Conservation (phyloP, 2,113 vertebrate genomes). For the Lasiurus borealis region DNA sequence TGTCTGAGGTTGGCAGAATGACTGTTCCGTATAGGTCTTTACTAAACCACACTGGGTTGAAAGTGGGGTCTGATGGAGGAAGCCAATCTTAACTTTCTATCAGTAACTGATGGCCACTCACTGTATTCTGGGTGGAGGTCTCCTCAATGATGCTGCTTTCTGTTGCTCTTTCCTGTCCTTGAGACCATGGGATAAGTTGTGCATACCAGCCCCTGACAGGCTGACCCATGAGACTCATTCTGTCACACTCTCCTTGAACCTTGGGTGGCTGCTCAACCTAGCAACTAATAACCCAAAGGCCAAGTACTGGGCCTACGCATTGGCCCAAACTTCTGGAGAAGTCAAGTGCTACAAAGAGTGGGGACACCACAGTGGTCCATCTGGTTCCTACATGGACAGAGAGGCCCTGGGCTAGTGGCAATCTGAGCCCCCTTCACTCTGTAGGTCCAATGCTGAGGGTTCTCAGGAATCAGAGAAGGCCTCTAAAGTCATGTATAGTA, state of each 20-base stretch:
- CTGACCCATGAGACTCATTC: neutral
- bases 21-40: neutral
- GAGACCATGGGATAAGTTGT: neutral
- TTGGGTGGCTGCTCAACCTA: neutral
- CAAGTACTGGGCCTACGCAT: neutral
- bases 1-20: neutral
- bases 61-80: neutral
- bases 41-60: neutral
- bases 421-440: neutral
- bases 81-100: slow-evolving; percentile 12
- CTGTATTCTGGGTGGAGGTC: neutral
- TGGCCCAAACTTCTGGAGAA: neutral
- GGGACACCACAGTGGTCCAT: neutral
- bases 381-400: neutral
- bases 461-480: neutral
- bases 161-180: neutral
- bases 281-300: neutral
- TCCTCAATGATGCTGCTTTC: neutral
- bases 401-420: neutral
- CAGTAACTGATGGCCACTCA: neutral
- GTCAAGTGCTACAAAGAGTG: neutral
- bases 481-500: neutral
- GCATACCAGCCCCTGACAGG: neutral
- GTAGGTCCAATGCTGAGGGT: neutral
- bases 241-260: neutral